Conservation (phyloP, 1,140 invertebrate genomes). For the Trichomalopsis sarcophagae region DNA sequence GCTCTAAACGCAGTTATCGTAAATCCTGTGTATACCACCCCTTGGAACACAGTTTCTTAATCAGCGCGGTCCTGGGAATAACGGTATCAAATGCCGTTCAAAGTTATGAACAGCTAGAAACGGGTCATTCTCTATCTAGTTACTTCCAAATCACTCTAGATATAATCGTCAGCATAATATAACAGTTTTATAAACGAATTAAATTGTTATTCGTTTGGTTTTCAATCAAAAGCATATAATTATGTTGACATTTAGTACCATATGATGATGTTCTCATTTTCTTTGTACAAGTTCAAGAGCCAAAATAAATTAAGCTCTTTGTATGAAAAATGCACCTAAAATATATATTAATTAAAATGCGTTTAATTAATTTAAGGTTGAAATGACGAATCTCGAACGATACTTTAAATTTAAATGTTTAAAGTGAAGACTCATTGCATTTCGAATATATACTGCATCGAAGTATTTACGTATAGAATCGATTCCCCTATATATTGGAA, state of each 20-base stretch:
- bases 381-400: neutral
- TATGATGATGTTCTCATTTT: no score
- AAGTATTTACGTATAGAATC: neutral
- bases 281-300: neutral
- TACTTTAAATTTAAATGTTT: neutral
- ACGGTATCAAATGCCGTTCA: neutral
- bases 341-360: no score
- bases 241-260: no score
- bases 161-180: neutral
- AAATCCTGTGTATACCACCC: neutral
- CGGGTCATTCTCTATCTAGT: neutral
- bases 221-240: no score
- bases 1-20: neutral
- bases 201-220: no score
- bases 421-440: neutral
- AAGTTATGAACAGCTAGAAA: neutral
- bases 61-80: neutral
- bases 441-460: neutral
- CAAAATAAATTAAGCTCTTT: neutral
- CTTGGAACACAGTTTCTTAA: neutral
- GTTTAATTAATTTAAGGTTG: no score
- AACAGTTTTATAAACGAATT: no score
- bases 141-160: neutral
- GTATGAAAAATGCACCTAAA: neutral
- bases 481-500: neutral